Base-by-base conservation (phyloP, 2,797 vertebrate species). In the Chiroxiphia lanceolata region DNA sequence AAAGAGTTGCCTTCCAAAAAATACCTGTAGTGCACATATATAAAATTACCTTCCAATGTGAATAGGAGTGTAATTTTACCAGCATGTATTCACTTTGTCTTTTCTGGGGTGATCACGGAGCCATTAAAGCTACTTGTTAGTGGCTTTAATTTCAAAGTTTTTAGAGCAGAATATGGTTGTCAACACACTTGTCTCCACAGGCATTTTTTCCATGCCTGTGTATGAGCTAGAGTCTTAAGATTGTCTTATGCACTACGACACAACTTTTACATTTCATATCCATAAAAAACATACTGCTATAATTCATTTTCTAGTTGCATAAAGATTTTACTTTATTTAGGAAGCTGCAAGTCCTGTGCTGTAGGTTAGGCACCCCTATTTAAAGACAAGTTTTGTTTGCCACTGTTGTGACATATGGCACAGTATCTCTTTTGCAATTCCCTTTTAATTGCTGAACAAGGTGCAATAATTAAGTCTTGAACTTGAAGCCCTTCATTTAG, bases 391-490 rank as follows among this genome's bases (percentile, higher is more conserved):
- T 83, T 94, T 93, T 48, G 42, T 75, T 93, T 95, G 38, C n/a
- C 71, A 36, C 34, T 65, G 48, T 83, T 94, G 61, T 81, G 75
- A 90, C 77, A 92, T 76, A 83, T 12, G 3, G 31, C 57, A 83
- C 31, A 48, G 26, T 57, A 76, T 44, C 29, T 87, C 36, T 94
- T 95, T 65, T 89, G 42, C 33, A 83, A 69, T 88, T 94, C 27
- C 25, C 29, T 91, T 89, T 87, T 94, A 95, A 87, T 96, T 92
- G 59, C 48, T 92, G 84, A 95, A 53, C 44, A 94, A 87, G 64
- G 65, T 95, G 33, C 56, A 83, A 75, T 79, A 94, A 97, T 95
- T 95, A 92, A 78, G 68, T 74, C 68, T 72, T 93, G 88, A 95
- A 84, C 74, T 57, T 87, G 33, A 82, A 79, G 40, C 23, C 74